Percentiles rank a stretch among this genome's conserved stretches.
Conservation (phyloP, 2,113 vertebrate species). For the Nesoenas mayeri region DNA sequence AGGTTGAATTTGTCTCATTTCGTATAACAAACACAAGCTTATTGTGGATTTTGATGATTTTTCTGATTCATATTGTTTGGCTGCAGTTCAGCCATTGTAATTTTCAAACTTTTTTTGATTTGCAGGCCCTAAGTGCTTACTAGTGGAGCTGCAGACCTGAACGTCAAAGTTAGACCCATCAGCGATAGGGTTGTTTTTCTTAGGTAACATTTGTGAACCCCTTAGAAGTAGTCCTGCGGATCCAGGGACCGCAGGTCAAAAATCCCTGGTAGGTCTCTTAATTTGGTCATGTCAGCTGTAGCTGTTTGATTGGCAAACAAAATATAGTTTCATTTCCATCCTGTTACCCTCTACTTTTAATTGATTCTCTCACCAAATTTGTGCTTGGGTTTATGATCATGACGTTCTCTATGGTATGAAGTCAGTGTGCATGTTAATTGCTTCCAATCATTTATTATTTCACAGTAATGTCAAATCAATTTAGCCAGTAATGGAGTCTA, state of each 20-base stretch:
- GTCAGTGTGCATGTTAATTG: neutral
- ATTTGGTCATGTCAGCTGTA: neutral
- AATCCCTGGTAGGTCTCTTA: neutral
- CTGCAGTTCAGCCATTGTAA: neutral
- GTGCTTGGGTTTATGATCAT: neutral
- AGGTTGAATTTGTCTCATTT: neutral
- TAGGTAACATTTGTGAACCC: neutral
- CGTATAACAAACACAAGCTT: neutral
- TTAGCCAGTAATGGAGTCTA: neutral
- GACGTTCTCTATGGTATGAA: neutral
- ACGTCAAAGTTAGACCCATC: neutral
- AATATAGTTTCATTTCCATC: neutral
- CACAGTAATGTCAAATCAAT: neutral
- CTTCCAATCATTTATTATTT: neutral
- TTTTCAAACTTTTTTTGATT: neutral
- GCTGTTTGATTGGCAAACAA: neutral
- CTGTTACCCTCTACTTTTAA: neutral
- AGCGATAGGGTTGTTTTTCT: neutral
- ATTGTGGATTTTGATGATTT: neutral
- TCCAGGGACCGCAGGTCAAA: neutral
- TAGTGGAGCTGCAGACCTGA: neutral
- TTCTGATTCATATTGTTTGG: neutral
- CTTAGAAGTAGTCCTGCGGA: neutral
- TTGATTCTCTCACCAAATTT: neutral
- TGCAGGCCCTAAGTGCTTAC: neutral